Evolutionary conservation across 1,140 invertebrate species (phyloP).

Genomic region (Platyscapa corneri): DNA sequence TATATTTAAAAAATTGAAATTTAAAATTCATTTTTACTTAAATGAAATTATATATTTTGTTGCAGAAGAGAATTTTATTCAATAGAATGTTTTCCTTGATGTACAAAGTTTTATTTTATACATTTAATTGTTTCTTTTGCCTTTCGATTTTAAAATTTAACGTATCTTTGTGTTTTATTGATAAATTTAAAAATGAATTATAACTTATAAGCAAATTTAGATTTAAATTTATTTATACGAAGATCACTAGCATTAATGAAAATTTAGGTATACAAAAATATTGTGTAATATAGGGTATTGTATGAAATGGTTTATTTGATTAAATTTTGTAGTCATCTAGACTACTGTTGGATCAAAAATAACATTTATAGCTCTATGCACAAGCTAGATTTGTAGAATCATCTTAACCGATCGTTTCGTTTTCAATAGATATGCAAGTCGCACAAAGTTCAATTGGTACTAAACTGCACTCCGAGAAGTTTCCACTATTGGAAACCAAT

Average conservation of each 20-base stretch:
- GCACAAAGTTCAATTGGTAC: slow-evolving; percentile 65
- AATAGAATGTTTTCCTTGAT: too few relatives aligned
- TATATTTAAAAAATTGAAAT: too few relatives aligned
- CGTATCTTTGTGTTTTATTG: too few relatives aligned
- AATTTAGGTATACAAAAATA: neutral
- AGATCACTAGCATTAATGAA: neutral
- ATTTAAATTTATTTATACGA: too few relatives aligned
- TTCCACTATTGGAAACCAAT: slow-evolving; percentile 65
- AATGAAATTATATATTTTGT: too few relatives aligned
- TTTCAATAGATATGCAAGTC: slow-evolving; percentile 63
- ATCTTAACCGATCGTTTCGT: slow-evolving; percentile 59
- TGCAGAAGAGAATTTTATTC: too few relatives aligned
- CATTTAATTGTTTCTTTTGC: too few relatives aligned
- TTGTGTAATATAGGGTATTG: neutral
- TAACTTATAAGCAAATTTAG: too few relatives aligned
- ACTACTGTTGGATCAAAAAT: slow-evolving; percentile 14
- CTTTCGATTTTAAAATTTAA: too few relatives aligned
- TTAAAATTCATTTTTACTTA: too few relatives aligned
- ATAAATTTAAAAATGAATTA: too few relatives aligned
- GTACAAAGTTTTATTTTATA: too few relatives aligned
- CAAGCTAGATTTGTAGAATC: slow-evolving; percentile 56
- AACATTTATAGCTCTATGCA: slow-evolving; percentile 39
- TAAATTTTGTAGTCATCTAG: slow-evolving; percentile 35
- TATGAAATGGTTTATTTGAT: slow-evolving; percentile 37
- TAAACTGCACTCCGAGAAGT: slow-evolving; percentile 64